A percentile compares a stretch with the other conserved stretches of the same genome.
phyloP scores from a whole-genome alignment of 1,140 invertebrate species.

The Psilanteris sp. region DNA sequence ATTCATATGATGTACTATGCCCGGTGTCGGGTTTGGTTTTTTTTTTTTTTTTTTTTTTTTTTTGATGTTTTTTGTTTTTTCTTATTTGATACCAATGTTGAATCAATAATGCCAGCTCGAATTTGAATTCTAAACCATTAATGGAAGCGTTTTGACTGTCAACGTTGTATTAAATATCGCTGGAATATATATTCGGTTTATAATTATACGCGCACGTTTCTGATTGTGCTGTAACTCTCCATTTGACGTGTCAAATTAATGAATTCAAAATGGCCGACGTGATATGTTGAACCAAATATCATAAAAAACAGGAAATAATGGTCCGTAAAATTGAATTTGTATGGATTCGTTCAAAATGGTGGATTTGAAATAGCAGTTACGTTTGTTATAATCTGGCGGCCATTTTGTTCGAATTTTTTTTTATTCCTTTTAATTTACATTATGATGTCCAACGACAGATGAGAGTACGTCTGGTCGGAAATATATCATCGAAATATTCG shows the following conservation, averaged over 20 bases:
- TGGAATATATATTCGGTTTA: too few species aligned
- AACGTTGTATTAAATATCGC: too few species aligned
- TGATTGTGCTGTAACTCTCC: constrained; percentile 58
- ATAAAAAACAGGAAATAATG: constrained; percentile 34
- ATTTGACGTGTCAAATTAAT: constrained; percentile 47
- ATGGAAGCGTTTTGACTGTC: too few species aligned
- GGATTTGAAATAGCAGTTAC: constrained; percentile 23
- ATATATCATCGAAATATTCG: neutral
- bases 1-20: too few species aligned
- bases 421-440: neutral
- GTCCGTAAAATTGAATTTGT: constrained; percentile 32
- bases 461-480: too few species aligned
- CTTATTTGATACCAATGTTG: too few species aligned
- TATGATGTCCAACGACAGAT: neutral
- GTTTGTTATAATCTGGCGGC: constrained; percentile 6
- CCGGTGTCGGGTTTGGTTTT: too few species aligned
- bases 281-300: constrained; percentile 1
- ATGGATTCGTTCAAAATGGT: constrained; percentile 24
- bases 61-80: too few species aligned
- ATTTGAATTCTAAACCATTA: too few species aligned
- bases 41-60: too few species aligned
- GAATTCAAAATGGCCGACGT: constrained; percentile 33
- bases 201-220: neutral
- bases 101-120: too few species aligned
- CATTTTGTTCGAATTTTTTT: constrained; percentile 11